Percentiles rank a stretch among this genome's conserved stretches.
Evolutionary conservation across 2,797 vertebrate species (phyloP).

Genomic region (Kryptopterus vitreolus): DNA sequence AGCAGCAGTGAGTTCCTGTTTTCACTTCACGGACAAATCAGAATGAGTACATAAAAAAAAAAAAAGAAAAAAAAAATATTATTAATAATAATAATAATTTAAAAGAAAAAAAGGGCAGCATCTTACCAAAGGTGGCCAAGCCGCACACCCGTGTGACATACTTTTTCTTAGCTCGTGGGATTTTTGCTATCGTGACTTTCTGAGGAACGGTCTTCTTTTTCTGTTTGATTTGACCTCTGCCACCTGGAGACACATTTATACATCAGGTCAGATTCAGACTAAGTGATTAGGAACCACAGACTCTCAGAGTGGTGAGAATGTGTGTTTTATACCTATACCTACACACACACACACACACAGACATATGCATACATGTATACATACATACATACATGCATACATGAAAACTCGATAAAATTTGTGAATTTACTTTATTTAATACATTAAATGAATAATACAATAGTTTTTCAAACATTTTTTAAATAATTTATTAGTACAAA

Average conservation of each 20-base stretch:
- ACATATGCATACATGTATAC: too few species aligned
- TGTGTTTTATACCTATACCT: too few species aligned
- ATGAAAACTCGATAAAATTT: too few species aligned
- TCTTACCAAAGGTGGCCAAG: slow-evolving; percentile 92
- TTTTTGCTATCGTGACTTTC: slow-evolving; percentile 98
- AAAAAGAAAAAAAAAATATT: background rate
- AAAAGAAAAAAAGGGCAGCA: background rate
- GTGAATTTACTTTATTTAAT: too few species aligned
- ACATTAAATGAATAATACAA: too few species aligned
- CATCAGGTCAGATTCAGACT: background rate
- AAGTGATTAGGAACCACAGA: background rate
- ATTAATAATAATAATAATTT: background rate
- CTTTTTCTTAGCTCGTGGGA: slow-evolving; percentile 98
- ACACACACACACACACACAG: too few species aligned
- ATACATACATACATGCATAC: too few species aligned
- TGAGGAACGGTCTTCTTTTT: slow-evolving; percentile 98
- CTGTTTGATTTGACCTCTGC: slow-evolving; percentile 98
- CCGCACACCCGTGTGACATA: slow-evolving; percentile 97
- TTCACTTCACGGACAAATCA: background rate
- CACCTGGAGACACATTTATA: slow-evolving; percentile 72
- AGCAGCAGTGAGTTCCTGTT: background rate
- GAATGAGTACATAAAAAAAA: background rate
- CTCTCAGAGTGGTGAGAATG: background rate
- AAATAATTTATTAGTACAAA: too few species aligned
- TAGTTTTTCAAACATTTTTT: too few species aligned